These are phyloP conservation scores for Actinia tenebrosa DNA, from an alignment of 64 coral and sea anemone species.

Conservation along the genomic window DNA sequence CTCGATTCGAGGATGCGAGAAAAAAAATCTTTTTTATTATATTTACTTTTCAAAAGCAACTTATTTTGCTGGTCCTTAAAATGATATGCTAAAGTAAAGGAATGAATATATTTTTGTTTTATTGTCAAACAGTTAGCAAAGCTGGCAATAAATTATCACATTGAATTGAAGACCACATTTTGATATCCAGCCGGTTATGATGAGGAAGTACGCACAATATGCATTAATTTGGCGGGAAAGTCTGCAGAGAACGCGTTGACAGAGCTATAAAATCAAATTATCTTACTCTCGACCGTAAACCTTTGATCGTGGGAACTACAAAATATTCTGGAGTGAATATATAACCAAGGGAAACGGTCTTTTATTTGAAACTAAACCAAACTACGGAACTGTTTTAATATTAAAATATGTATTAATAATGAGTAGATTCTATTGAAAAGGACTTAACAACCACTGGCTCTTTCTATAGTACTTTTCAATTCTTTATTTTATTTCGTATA, in stretches of 20 bases:
- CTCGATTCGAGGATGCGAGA: not conserved
- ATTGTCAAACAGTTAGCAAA: not conserved
- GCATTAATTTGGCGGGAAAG: not conserved
- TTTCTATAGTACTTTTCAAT: not conserved
- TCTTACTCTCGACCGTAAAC: not conserved
- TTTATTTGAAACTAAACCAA: no score
- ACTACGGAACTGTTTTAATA: not conserved
- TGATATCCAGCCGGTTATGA: not conserved
- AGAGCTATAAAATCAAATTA: conserved; percentile 5
- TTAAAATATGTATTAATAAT: not conserved
- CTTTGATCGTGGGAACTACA: not conserved
- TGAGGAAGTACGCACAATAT: not conserved
- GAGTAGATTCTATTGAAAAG: not conserved
- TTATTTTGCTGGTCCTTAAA: not conserved
- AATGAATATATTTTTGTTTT: not conserved
- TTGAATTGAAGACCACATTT: not conserved
- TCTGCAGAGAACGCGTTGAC: not conserved
- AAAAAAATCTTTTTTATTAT: not conserved
- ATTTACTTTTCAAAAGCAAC: not conserved
- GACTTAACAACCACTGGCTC: not conserved
- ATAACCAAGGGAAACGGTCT: not conserved
- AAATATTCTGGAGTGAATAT: not conserved
- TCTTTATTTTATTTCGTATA: not conserved
- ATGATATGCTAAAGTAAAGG: not conserved
- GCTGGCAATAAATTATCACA: not conserved